Conservation (phyloP, 2,113 vertebrate genomes). For the Oenanthe melanoleuca region DNA sequence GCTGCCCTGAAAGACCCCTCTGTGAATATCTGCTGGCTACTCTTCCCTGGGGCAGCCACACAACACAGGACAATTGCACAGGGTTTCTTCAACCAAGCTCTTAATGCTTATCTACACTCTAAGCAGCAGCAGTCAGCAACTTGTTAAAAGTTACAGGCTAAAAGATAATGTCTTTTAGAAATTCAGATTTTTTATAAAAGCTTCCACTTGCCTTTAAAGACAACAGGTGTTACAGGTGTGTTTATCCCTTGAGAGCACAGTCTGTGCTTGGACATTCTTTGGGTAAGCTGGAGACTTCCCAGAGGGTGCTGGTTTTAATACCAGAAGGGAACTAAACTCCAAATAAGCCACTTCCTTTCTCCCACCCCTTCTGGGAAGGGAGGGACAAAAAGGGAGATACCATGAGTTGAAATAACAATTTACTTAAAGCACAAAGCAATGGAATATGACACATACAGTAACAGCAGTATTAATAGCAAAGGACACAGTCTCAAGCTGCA, state of each 20-base stretch:
- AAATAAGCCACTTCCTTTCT: background rate
- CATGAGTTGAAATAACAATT: background rate
- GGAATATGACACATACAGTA: background rate
- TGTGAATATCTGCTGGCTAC: background rate
- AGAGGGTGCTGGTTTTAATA: background rate
- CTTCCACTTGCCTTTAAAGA: background rate
- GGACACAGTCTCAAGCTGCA: too few relatives aligned
- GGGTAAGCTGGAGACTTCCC: background rate
- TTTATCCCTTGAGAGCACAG: background rate
- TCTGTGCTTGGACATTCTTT: background rate
- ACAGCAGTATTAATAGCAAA: background rate
- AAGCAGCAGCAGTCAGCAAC: background rate
- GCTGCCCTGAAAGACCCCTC: background rate
- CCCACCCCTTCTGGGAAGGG: background rate
- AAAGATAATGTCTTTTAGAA: background rate
- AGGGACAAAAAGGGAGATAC: background rate
- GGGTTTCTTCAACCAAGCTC: background rate
- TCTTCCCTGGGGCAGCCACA: background rate
- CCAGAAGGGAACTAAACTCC: background rate
- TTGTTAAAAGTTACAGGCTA: background rate
- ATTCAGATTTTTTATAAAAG: background rate
- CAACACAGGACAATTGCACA: background rate
- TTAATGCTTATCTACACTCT: fast-evolving
- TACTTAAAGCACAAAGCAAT: background rate
- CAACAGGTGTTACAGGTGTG: background rate